Percentiles rank a stretch among this genome's conserved stretches.
Evolutionary conservation across 2,888 invertebrate species (phyloP).

Genomic region (Hymenopus coronatus): DNA sequence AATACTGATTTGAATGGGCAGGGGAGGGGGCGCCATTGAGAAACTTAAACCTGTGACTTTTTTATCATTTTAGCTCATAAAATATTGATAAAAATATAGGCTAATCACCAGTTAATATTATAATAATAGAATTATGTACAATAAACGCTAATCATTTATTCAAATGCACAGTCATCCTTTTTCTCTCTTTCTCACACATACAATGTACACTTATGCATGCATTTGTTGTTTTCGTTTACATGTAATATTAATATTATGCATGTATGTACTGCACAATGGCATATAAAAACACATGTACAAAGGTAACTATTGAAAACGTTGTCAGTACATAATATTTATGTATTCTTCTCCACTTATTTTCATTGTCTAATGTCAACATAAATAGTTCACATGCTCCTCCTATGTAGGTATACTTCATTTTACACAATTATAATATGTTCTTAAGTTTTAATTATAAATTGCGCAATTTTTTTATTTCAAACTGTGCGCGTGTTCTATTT

Average conservation of each 20-base stretch:
- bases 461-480: not conserved
- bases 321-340: not conserved
- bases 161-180: not conserved
- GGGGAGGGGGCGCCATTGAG: not conserved
- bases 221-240: conserved; percentile 10
- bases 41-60: conserved; percentile 13
- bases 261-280: conserved; percentile 16
- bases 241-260: conserved; percentile 2
- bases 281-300: conserved; percentile 22
- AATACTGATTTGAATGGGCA: conserved; percentile 7
- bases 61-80: conserved; percentile 5
- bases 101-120: conserved; percentile 20
- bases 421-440: not conserved
- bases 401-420: not conserved
- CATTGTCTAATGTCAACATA: conserved; percentile 1
- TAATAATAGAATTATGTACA: conserved; percentile 15
- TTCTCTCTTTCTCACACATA: not conserved
- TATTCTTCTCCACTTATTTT: not conserved
- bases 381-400: not conserved
- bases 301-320: conserved; percentile 16
- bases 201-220: conserved; percentile 5
- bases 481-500: not conserved
- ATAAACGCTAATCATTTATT: not conserved
- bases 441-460: not conserved
- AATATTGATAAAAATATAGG: conserved; percentile 17